Base-by-base conservation (phyloP, 2,888 invertebrate genomes). In the Pseudolycoriella hygida region DNA sequence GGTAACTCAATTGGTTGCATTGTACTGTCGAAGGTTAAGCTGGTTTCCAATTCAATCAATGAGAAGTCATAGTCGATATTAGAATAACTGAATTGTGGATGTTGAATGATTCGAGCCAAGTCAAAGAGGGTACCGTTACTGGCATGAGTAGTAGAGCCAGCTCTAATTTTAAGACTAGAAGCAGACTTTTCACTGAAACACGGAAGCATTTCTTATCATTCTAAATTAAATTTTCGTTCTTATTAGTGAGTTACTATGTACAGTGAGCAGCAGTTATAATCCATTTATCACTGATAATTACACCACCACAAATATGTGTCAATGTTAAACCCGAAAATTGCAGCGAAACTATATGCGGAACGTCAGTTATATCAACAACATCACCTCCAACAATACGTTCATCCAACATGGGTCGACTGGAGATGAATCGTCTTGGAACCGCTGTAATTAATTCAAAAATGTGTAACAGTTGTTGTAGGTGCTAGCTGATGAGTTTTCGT, bases 51-150 rank as follows among this genome's bases (percentile, higher is more conserved):
- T 60, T 71, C 67, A 6, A 78, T 52, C 1, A 77, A 53, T 0
- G 76, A 74, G 30, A 74, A 66, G 44, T 78, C 78, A 46, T 66
- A 71, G 47, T 77, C 75, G 57, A 72, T 71, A 25, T 59, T 57
- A 0, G 48, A 45, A 44, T 60, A 67, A 12, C 63, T 60, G 52
- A 72, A 79, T 8, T 64, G 58, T 12, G 69, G 66, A 50, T 79
- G 74, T 46, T 65, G 64, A 2, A 66, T 53, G 6, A 74, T 55
- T 41, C 66, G 63, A 1, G 64, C 62, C 0, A 76, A 67, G 11
- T 65, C 60, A 5, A 73, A 59, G 1, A 76, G 3, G 30, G 60
- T 51, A 0, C 79, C 78, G 1, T 71, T 73, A 1, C 53, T 40
- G 1, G 60, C 55, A 15, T 59, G 64, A 32, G 62, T 66, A 0